Evolutionary conservation across 2,888 invertebrate genomes (phyloP).

Genomic region (Synanthedon myopaeformis): DNA sequence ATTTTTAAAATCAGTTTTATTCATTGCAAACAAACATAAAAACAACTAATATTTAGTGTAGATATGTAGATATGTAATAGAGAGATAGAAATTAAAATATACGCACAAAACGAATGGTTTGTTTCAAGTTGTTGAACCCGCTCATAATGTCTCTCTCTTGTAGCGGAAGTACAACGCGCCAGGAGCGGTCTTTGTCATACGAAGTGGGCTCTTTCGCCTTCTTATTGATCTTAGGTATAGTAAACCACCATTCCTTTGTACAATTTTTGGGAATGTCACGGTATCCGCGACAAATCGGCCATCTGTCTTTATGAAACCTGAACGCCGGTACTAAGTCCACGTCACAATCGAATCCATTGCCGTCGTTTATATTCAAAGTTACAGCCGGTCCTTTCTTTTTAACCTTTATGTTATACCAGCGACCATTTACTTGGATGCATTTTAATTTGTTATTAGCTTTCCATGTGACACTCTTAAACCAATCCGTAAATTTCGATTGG

Average conservation of each 20-base stretch:
- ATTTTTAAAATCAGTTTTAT: no score
- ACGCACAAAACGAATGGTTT: conserved; percentile 51
- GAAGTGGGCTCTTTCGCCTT: conserved; percentile 4
- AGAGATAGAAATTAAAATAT: no score
- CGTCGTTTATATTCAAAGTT: conserved; percentile 50
- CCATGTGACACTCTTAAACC: conserved; percentile 65
- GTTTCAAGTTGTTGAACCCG: conserved; percentile 38
- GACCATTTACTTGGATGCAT: conserved; percentile 28
- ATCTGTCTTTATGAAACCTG: conserved; percentile 48
- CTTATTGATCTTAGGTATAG: conserved; percentile 58
- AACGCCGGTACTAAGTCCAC: conserved; percentile 69
- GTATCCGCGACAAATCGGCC: conserved; percentile 35
- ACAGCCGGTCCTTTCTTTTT: conserved; percentile 66
- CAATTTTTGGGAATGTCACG: conserved; percentile 26
- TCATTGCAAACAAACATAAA: no score
- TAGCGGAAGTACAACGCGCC: conserved; percentile 67
- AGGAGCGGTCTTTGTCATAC: conserved; percentile 33
- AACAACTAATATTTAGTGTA: no score
- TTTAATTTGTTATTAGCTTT: conserved; percentile 37
- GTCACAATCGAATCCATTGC: conserved; percentile 34
- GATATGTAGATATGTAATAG: no score
- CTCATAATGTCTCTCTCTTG: conserved; percentile 61
- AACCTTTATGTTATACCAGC: conserved; percentile 34
- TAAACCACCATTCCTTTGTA: conserved; percentile 45
- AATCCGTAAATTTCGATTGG: conserved; percentile 53